Base-by-base conservation (phyloP, 2,113 vertebrate species). In the Platichthys stellatus region DNA sequence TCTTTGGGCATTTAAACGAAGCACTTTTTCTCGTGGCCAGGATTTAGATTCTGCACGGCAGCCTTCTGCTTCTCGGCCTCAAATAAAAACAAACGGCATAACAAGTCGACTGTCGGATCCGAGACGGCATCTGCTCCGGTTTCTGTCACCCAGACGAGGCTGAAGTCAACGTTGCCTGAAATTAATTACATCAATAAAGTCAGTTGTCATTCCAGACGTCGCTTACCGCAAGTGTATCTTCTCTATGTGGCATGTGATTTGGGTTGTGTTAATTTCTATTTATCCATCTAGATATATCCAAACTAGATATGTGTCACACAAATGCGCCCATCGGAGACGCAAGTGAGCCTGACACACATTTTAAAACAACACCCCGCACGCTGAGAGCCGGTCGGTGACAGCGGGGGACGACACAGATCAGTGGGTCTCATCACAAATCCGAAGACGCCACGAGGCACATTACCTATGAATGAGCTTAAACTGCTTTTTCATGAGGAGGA, bases 381-480 rank as follows among this genome's bases (percentile, higher is more conserved):
- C 24, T 10, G 43, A 58, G 51, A 21, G 13, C 15, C 20, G 2
- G 2, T 23, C 57, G 9, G n/a, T 13, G 63, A 56, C 63, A 3
- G 20, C 7, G n/a, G 0, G 24, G 13, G 54, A 58, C 56, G 9
- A 54, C 45, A 63, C 28, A 60, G 63, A 35, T 26, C 73, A 49
- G 31, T 10, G 4, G 31, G 71, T 76, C 62, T 63, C 40, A 28
- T 15, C 24, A 2, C 72, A 62, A n/a, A 58, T 26, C 13, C 11
- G 54, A 78, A 53, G 62, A n/a, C 26, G 57, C 62, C 47, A 58
- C 24, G n/a, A 60, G 77, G 68, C 43, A 61, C 68, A 49, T 69
- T 68, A 49, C 59, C 73, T 72, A 23, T 69, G 53, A 59, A 66
- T 81, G 65, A 62, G 38, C 78, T 64, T 38, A 67, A 83, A 78